Percentiles rank a stretch among this genome's conserved stretches.
Evolutionary conservation across 2,888 invertebrate genomes (phyloP).

Genomic region (Coleophora deauratella): DNA sequence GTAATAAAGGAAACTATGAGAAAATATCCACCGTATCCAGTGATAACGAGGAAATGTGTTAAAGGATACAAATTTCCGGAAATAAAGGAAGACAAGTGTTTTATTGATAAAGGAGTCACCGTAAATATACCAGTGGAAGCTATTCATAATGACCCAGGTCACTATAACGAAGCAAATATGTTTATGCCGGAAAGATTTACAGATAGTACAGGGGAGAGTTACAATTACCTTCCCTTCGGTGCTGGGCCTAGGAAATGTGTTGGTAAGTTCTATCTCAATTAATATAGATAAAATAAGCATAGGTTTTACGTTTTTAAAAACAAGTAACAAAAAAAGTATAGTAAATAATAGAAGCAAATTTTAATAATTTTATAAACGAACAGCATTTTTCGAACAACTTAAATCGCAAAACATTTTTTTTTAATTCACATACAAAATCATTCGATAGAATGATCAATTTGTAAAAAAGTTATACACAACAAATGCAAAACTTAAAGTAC

Average conservation of each 20-base stretch:
- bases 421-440: too few relatives aligned
- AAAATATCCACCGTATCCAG: conserved; percentile 53
- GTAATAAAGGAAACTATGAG: conserved; percentile 57
- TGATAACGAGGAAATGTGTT: conserved; percentile 51
- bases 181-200: conserved; percentile 58
- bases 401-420: too few relatives aligned
- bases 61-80: conserved; percentile 47
- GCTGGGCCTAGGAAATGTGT: conserved; percentile 61
- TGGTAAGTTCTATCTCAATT: conserved; percentile 34
- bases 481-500: too few relatives aligned
- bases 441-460: too few relatives aligned
- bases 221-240: conserved; percentile 55
- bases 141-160: conserved; percentile 45
- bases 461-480: too few relatives aligned
- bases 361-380: too few relatives aligned
- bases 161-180: conserved; percentile 39
- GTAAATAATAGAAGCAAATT: too few relatives aligned
- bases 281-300: too few relatives aligned
- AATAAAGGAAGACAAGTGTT: conserved; percentile 28
- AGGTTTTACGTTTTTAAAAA: too few relatives aligned
- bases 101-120: conserved; percentile 51
- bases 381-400: too few relatives aligned
- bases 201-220: conserved; percentile 31
- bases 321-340: too few relatives aligned
- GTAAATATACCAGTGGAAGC: conserved; percentile 52